phyloP scores from a whole-genome alignment of 2,888 invertebrate genomes.

The Drosophila austrosaltans region DNA sequence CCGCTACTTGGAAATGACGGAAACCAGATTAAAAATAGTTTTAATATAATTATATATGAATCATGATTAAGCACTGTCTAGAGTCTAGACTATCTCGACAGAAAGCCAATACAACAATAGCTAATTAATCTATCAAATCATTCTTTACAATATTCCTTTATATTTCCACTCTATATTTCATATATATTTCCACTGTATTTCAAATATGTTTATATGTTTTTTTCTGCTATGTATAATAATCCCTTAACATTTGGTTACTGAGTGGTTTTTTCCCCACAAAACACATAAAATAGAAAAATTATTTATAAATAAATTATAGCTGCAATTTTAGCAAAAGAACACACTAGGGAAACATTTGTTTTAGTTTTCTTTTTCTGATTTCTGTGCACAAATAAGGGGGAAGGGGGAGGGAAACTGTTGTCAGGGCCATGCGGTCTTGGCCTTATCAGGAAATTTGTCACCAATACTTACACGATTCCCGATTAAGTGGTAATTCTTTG shows the following conservation, averaged over 20 bases:
- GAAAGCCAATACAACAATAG: not conserved
- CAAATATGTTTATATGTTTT: not conserved
- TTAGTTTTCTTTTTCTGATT: not conserved
- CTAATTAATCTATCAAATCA: no score
- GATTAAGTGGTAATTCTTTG: constrained; percentile 77
- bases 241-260: constrained; percentile 15
- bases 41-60: not conserved
- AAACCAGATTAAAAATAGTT: constrained; percentile 5
- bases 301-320: constrained; percentile 72
- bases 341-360: not conserved
- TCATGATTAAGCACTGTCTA: constrained; percentile 1
- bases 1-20: not conserved
- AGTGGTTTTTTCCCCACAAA: constrained; percentile 9
- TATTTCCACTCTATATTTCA: not conserved
- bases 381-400: not conserved
- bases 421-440: constrained; percentile 38
- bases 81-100: not conserved
- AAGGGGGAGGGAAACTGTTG: not conserved
- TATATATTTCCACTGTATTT: not conserved
- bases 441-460: constrained; percentile 23
- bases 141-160: no score
- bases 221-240: not conserved
- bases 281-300: constrained; percentile 29
- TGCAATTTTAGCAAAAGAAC: constrained; percentile 54
- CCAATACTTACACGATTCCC: constrained; percentile 79